Base-by-base conservation (phyloP, 2,113 vertebrate species). In the Epinephelus fuscoguttatus region DNA sequence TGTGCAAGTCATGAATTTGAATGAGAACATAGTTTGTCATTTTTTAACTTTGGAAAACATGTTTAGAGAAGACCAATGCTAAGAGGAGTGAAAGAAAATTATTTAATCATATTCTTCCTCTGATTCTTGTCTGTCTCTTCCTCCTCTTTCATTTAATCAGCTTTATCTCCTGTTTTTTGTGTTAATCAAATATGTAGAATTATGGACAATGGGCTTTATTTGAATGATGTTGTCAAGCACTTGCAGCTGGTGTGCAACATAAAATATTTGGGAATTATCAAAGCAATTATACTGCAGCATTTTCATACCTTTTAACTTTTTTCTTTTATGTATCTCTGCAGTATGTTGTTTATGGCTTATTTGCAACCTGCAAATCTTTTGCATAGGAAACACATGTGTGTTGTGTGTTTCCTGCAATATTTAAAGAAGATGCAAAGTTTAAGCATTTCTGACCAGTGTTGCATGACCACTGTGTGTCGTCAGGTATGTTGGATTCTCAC, bases 1-100 rank as follows among this genome's bases (percentile, higher is more conserved):
- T 70, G 71, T 77, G 74, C 78, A 86, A 75, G 82, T 79, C 53
- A 1, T 23, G 10, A 42, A 66, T 78, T 23, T 33, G 52, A 45
- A 62, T 45, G 4, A 2, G n/a, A 25, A 40, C 14, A 25, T 5
- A 7, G 15, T 61, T 69, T 68, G 23, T 61, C 55, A 45, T 30
- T 6, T 2, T 53, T 63, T 69, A 18, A n/a, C 49, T 3, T 9
- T 9, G 0, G 14, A 21, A 62, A 40, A 50, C 47, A 63, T 67
- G 81, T 49, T 11, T 3, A 30, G 49, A 21, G 2, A 18, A 15
- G 18, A 4, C 3, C 25, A 21, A 61, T 25, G 33, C 23, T 27
- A 63, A 72, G 4, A 14, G 2, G n/a, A 1, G 4, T 19, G 55
- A 60, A 42, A 14, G 50, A 15, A 23, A 14, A 45, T 23, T 0